Base-by-base conservation (phyloP, 2,888 invertebrate species). In the Mimumesa dahlbomi region DNA sequence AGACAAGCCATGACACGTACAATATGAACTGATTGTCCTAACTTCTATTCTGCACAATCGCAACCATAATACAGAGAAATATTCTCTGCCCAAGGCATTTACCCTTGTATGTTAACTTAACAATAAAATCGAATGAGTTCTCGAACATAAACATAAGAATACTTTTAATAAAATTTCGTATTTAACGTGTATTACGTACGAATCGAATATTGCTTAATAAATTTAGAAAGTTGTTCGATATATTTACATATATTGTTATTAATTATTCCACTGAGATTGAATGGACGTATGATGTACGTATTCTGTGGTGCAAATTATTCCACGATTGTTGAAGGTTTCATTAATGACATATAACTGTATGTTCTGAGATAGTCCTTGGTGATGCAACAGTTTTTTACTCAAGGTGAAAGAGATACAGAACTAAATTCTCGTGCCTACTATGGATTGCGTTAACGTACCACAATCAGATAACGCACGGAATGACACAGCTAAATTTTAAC, bases 401-500 rank as follows among this genome's bases (percentile, higher is more conserved):
- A 19, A 19, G 14, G 31, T 18, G 16, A 16, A 16, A 25, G 7
- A 34, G n/a, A 19, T n/a, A 48, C 14, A 14, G 19, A 3, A 5
- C 16, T 50, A 38, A 13, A 19, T 22, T n/a, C 13, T 40, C 22
- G 5, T n/a, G 34, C 21, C 29, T 25, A 16, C 3, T 36, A 19
- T 9, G 49, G 5, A 56, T 40, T 21, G 11, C 9, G 13, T 18
- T 14, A 6, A 36, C 25, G 19, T 36, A 16, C n/a, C 34, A 25
- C 13, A 48, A 56, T 34, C 13, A 25, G 34, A 9, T 16, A 42
- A 25, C 29, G 5, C n/a, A 40, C 1, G 14, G 21, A 48, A 64
- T 72, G 72, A 72, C 52, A 2, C 22, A 45, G 52, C 69, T 38
- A 36, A 42, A 64, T 59, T 59, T 67, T 18, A n/a, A 6, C 2